A percentile compares a stretch with the other conserved stretches of the same genome.
Evolutionary conservation across 1,140 invertebrate genomes (phyloP).

Genomic region (Charaxes varanes): DNA sequence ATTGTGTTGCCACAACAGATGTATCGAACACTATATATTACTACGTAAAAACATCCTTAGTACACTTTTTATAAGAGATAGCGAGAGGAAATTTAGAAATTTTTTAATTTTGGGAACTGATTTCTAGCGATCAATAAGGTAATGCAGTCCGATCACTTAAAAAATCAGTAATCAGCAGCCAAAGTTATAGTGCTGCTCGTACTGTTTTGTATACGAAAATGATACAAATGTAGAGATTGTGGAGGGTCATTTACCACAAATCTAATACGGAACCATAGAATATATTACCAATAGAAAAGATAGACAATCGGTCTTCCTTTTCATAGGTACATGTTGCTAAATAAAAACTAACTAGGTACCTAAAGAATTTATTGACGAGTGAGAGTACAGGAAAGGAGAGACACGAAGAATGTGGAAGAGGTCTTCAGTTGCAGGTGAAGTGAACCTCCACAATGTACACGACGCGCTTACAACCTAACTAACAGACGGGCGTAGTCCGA

Average conservation of each 20-base stretch:
- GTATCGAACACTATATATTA: no score
- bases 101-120: slow-evolving; percentile 21
- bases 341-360: neutral
- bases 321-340: neutral
- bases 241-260: slow-evolving; percentile 21
- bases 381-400: neutral
- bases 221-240: slow-evolving; percentile 37
- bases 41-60: slow-evolving; percentile 8
- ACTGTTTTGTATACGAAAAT: slow-evolving; percentile 41
- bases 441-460: slow-evolving; percentile 22
- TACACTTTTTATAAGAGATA: slow-evolving; percentile 3
- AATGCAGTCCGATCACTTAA: slow-evolving; percentile 29
- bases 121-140: slow-evolving; percentile 52
- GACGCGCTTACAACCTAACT: slow-evolving; percentile 38
- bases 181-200: no score
- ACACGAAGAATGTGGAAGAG: neutral
- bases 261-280: no score
- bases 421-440: neutral
- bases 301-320: no score
- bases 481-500: slow-evolving; percentile 50
- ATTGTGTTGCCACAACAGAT: no score
- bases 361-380: slow-evolving; percentile 1
- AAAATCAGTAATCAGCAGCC: slow-evolving; percentile 33
- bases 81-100: slow-evolving; percentile 1
- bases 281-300: no score